Evolutionary conservation across 2,888 invertebrate species (phyloP), one percentile per base, ranked within the genome.

Genomic region (Ectemnius continuus): DNA sequence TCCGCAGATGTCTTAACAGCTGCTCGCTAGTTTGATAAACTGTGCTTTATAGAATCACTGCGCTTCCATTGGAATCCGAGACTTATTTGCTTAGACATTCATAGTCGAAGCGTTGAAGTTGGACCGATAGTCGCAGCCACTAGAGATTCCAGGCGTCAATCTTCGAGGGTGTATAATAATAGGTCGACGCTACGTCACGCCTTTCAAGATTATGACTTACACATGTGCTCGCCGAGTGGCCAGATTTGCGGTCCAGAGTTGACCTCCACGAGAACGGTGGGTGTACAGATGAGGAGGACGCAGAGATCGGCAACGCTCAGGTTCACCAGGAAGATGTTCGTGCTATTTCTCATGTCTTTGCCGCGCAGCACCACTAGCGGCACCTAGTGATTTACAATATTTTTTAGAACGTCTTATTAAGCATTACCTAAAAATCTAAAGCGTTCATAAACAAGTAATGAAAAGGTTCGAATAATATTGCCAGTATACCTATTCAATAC

Each of bases 251-350:
- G 97, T 84, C 95, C 94, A 11, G 97, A 95, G 91, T 97, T 97
- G 65, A 98, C 96, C 91, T 98, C 98, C n/a, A 98, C 96, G 52
- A 98, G 93, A 46, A 97, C 97, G 0, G 98, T 97, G 6, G 98
- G 98, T 76, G 98, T 97, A 90, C 98, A 98, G 77, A 98, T 95
- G 78, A 98, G 92, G 81, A 98, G 92, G 84, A 98, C 97, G 93
- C 97, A 95, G 84, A 98, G 92, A 91, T 98, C 98, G 16, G 98
- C 98, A 56, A 98, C 94, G 90, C 97, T 97, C 88, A 98, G 92
- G 91, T 98, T 98, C 91, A 98, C 96, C 87, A 98, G 93, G 91
- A 98, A 98, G 86, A 97, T 97, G 91, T 98, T 98, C 75, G 98
- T 98, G 67, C 98, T 97, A 89, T 97, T 98, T 87, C 97, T 93